A percentile compares a stretch with the other conserved stretches of the same genome.
Conservation (phyloP, 2,888 invertebrate species). For the Drosophila conformis region DNA sequence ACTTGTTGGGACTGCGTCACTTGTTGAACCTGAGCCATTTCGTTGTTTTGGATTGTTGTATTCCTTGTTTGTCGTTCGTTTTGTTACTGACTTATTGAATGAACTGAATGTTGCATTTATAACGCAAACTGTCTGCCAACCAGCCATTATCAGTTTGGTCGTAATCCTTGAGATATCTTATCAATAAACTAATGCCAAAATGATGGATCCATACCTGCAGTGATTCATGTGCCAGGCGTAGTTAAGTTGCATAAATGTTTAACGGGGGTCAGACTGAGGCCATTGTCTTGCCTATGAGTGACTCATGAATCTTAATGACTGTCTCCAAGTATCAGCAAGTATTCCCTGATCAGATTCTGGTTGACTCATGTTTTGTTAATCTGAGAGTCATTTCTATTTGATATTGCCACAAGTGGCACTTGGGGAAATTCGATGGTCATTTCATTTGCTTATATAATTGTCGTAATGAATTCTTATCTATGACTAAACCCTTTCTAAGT, state of each 20-base stretch:
- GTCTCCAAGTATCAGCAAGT: background rate
- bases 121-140: constrained; percentile 26
- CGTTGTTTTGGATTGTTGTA: background rate
- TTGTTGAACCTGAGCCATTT: constrained; percentile 56
- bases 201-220: constrained; percentile 40
- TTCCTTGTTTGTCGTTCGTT: constrained; percentile 25
- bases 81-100: constrained; percentile 29
- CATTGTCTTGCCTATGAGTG: constrained; percentile 9
- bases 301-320: constrained; percentile 31
- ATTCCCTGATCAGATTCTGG: background rate
- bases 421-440: background rate
- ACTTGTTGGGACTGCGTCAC: constrained; percentile 41
- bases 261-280: background rate
- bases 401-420: background rate
- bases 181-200: constrained; percentile 20
- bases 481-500: background rate
- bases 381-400: too few species aligned
- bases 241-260: background rate
- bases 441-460: background rate
- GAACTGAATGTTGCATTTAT: constrained; percentile 31
- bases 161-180: constrained; percentile 48
- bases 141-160: constrained; percentile 21
- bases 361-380: constrained; percentile 19
- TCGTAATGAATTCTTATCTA: background rate
- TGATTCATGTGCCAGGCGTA: constrained; percentile 42